These are phyloP conservation scores for Alexandromys fortis DNA, from an alignment of 2,113 vertebrate genomes.

Conservation along the genomic window DNA sequence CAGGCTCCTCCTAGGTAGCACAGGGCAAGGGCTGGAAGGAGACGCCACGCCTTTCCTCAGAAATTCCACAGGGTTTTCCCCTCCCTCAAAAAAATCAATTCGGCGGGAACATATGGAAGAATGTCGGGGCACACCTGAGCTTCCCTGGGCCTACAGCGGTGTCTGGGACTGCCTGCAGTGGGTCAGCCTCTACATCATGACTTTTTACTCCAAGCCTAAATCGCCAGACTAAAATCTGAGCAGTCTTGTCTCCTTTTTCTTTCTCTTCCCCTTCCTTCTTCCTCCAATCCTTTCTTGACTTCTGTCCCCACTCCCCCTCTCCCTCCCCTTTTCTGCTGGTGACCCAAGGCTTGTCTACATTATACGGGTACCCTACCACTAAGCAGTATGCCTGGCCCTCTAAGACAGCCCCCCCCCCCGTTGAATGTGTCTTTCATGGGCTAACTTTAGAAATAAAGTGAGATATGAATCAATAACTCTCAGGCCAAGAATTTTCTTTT, in stretches of 20 bases:
- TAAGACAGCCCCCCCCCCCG: accelerated
- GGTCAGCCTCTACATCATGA: background rate
- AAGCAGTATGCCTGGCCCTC: background rate
- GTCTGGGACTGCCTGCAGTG: background rate
- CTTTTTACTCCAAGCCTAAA: background rate
- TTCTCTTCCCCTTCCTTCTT: background rate
- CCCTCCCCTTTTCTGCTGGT: background rate
- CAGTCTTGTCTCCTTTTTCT: background rate
- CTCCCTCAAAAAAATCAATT: background rate
- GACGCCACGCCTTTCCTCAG: background rate
- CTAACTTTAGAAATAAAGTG: background rate
- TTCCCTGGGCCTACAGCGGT: background rate
- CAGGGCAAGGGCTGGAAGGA: background rate
- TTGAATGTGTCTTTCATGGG: background rate
- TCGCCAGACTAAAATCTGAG: background rate
- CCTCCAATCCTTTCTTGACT: background rate
- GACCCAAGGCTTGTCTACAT: too few relatives aligned
- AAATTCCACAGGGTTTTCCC: background rate
- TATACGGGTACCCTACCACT: background rate
- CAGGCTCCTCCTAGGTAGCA: background rate
- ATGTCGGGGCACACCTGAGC: background rate
- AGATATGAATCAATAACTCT: background rate
- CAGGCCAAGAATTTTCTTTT: background rate
- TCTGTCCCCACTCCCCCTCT: too few relatives aligned
- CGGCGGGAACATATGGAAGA: background rate